phyloP scores from a whole-genome alignment of 2,888 invertebrate genomes.

The Drosophila anomelani region DNA sequence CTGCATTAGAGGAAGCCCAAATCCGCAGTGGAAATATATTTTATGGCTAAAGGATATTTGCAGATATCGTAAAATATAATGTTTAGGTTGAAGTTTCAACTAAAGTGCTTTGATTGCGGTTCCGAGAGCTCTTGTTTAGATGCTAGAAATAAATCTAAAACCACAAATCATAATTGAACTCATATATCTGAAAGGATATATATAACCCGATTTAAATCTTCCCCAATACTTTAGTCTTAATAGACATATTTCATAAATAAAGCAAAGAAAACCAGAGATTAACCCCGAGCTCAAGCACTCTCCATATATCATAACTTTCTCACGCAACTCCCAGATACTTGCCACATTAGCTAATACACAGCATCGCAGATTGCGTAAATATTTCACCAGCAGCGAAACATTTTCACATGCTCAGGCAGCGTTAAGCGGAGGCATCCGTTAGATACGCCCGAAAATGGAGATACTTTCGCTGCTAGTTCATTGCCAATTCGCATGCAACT shows the following conservation, averaged over 20 bases:
- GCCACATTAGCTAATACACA: constrained; percentile 22
- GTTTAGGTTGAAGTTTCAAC: background rate
- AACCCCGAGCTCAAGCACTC: background rate
- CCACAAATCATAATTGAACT: background rate
- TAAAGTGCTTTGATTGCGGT: background rate
- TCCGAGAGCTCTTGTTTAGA: background rate
- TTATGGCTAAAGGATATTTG: constrained; percentile 26
- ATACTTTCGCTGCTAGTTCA: constrained; percentile 55
- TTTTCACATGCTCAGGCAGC: constrained; percentile 35
- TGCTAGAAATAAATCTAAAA: background rate
- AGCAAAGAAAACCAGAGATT: background rate
- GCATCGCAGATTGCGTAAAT: constrained; percentile 28
- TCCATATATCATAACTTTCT: constrained; percentile 26
- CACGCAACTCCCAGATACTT: constrained; percentile 9
- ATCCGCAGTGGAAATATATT: constrained; percentile 14
- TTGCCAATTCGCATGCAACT: constrained; percentile 67
- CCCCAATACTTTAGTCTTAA: background rate
- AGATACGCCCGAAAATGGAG: constrained; percentile 38
- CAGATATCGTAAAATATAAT: constrained; percentile 33
- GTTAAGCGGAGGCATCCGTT: constrained; percentile 37
- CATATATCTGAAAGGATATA: background rate
- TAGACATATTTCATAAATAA: constrained; percentile 8
- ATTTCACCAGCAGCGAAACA: constrained; percentile 21
- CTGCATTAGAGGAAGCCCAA: background rate
- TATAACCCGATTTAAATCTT: background rate